These are phyloP conservation scores for Galeopterus variegatus DNA, from an alignment of 2,113 vertebrate genomes.

Conservation along the genomic window DNA sequence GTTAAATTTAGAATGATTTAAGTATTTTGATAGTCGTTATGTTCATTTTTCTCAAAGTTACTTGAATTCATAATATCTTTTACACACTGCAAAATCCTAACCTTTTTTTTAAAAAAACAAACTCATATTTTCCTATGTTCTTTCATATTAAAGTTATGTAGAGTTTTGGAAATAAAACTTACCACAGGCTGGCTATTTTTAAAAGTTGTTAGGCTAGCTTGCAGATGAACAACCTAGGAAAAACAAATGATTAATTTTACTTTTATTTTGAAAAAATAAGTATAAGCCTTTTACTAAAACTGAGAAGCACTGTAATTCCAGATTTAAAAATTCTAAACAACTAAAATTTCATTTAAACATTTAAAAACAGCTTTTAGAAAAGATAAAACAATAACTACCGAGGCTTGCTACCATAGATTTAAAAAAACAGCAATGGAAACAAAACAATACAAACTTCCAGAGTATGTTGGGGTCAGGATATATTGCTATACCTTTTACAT, in stretches of 20 bases:
- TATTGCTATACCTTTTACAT: neutral
- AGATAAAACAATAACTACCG: neutral
- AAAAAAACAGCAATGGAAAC: neutral
- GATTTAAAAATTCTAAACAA: constrained; percentile 26
- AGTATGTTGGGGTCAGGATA: neutral
- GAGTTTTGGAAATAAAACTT: constrained; percentile 79
- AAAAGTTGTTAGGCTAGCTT: constrained; percentile 91
- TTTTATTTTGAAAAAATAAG: constrained; percentile 57
- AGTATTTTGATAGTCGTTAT: constrained; percentile 19
- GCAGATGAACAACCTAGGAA: constrained; percentile 93
- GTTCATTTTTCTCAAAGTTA: constrained; percentile 41
- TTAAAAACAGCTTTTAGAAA: constrained; percentile 44
- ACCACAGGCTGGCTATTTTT: constrained; percentile 92
- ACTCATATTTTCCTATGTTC: constrained; percentile 6
- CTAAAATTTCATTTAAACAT: constrained; percentile 12
- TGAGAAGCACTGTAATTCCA: constrained; percentile 21
- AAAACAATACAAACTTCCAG: constrained; percentile 25
- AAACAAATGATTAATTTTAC: constrained; percentile 62
- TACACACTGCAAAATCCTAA: constrained; percentile 47
- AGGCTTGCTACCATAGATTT: neutral
- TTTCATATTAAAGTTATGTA: neutral
- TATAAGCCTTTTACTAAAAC: constrained; percentile 37
- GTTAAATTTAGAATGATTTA: constrained; percentile 4
- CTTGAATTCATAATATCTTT: constrained; percentile 34
- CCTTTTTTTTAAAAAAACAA: neutral